Evolutionary conservation across 2,888 invertebrate species (phyloP).

Genomic region (Eupithecia subumbrata): DNA sequence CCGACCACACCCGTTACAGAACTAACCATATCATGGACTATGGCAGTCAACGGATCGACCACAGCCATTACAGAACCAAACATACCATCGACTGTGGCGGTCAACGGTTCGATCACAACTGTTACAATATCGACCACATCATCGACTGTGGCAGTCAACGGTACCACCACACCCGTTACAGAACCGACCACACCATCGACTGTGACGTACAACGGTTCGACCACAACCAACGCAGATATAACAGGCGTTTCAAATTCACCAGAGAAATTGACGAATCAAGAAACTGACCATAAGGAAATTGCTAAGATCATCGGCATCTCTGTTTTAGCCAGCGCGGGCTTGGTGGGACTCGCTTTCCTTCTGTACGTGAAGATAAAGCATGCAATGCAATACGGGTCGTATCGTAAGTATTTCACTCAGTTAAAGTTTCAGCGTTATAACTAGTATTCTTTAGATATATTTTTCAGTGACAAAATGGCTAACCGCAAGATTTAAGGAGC

Average conservation of each 20-base stretch:
- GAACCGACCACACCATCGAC: neutral
- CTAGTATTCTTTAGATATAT: neutral
- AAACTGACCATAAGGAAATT: neutral
- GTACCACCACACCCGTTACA: neutral
- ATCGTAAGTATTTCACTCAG: conserved; percentile 27
- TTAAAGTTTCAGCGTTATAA: neutral
- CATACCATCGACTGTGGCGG: no score
- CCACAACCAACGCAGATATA: neutral
- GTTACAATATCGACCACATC: neutral
- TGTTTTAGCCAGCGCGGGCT: neutral
- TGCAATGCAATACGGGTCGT: conserved; percentile 26
- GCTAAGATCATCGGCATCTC: conserved; percentile 7
- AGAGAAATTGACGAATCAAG: neutral
- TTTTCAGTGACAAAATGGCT: neutral
- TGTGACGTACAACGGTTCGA: neutral
- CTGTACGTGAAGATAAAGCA: conserved; percentile 14
- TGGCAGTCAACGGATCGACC: neutral
- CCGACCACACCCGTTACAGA: neutral
- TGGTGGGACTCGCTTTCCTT: neutral
- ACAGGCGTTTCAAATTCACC: neutral
- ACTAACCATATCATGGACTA: neutral
- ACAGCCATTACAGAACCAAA: neutral
- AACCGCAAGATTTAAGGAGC: neutral
- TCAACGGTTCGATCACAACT: neutral
- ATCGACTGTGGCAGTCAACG: neutral